These are phyloP conservation scores for Spilarctia lutea DNA, from an alignment of 2,888 invertebrate species.

Conservation along the genomic window DNA sequence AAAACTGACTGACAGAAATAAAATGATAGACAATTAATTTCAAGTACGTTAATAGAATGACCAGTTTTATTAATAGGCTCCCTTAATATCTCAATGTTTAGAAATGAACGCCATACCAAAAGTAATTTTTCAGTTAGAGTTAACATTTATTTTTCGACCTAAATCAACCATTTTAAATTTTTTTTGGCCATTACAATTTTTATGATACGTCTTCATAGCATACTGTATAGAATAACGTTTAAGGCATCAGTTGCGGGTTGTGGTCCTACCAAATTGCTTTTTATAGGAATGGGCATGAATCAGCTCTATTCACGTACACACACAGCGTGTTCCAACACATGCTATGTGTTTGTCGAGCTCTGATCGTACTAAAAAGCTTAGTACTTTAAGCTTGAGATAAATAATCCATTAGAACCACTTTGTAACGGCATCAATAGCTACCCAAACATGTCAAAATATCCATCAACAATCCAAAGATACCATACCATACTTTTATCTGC, in stretches of 20 bases:
- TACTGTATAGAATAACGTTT: constrained; percentile 15
- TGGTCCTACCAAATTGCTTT: constrained; percentile 4
- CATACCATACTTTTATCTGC: neutral
- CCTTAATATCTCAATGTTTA: neutral
- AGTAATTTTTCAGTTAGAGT: neutral
- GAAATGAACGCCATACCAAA: neutral
- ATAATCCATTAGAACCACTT: neutral
- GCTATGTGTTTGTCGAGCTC: neutral
- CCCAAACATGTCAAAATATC: neutral
- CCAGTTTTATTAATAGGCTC: no score
- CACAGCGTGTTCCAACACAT: neutral
- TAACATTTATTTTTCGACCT: neutral
- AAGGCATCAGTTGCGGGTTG: neutral
- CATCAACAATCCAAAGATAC: neutral
- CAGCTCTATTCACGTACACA: constrained; percentile 14
- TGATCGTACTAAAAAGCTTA: neutral
- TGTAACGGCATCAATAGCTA: neutral
- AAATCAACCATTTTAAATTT: neutral
- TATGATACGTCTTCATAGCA: neutral
- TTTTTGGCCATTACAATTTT: neutral
- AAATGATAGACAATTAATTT: no score
- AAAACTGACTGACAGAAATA: neutral
- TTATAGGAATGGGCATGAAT: constrained; percentile 5
- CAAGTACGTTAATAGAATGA: no score
- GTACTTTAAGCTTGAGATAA: neutral